Evolutionary conservation across 2,113 vertebrate species (phyloP).

Genomic region (Anguilla rostrata): DNA sequence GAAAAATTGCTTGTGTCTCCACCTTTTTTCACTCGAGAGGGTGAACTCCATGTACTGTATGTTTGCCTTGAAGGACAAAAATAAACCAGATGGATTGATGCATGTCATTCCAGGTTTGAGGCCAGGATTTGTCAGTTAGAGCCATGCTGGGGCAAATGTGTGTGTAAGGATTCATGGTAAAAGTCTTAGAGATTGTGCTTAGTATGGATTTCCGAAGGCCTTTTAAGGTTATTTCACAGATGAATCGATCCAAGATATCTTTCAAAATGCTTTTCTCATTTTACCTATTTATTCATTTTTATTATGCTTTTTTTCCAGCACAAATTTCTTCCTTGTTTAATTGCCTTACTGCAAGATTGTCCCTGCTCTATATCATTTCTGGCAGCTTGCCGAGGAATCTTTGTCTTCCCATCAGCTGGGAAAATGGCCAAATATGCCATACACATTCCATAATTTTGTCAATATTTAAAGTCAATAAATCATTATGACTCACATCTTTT

Average conservation of each 20-base stretch:
- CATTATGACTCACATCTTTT: background rate
- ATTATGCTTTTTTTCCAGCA: background rate
- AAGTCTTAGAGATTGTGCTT: background rate
- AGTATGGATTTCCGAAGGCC: background rate
- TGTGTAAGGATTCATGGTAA: background rate
- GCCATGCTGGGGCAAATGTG: background rate
- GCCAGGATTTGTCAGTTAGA: background rate
- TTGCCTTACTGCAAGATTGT: background rate
- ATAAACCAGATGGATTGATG: background rate
- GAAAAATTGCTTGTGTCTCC: conserved; percentile 11
- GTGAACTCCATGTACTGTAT: background rate
- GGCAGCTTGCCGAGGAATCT: background rate
- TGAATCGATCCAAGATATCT: background rate
- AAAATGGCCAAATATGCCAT: background rate
- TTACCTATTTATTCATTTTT: background rate
- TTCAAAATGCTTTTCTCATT: background rate
- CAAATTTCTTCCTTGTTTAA: background rate
- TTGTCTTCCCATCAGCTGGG: background rate
- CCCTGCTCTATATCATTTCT: background rate
- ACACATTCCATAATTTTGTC: background rate
- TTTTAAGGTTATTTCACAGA: background rate
- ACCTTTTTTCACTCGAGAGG: background rate
- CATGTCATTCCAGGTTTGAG: background rate
- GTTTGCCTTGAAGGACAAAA: conserved; percentile 1
- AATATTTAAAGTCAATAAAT: background rate